phyloP scores from a whole-genome alignment of 2,113 vertebrate species.

The Triplophysa siluroides region DNA sequence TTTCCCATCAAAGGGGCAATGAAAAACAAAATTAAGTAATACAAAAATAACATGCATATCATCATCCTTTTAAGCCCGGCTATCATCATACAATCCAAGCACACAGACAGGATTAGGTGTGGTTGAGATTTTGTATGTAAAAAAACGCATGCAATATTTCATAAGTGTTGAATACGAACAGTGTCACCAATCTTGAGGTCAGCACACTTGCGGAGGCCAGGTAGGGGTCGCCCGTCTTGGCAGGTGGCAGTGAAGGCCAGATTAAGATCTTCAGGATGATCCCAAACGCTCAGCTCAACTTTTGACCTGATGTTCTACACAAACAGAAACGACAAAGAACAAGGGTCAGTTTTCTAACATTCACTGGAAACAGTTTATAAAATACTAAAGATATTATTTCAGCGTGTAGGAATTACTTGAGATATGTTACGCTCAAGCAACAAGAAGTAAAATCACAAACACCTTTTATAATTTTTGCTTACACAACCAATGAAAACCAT shows the following conservation, averaged over 20 bases:
- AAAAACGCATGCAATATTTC: not conserved
- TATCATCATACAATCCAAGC: not conserved
- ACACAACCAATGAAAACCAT: not conserved
- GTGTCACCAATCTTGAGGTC: slow-evolving; percentile 96
- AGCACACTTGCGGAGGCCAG: slow-evolving; percentile 87
- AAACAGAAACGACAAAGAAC: not conserved
- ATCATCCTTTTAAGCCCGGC: too few species aligned
- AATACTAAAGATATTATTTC: not conserved
- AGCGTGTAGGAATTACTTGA: not conserved
- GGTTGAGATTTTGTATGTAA: not conserved
- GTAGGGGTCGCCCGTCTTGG: slow-evolving; percentile 87
- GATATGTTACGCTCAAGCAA: not conserved
- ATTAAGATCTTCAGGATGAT: slow-evolving; percentile 90
- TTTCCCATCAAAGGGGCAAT: too few species aligned
- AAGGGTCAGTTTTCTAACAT: not conserved
- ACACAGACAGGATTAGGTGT: not conserved
- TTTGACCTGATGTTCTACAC: slow-evolving; percentile 93
- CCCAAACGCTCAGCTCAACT: slow-evolving; percentile 93
- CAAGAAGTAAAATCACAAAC: not conserved
- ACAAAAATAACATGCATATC: too few species aligned
- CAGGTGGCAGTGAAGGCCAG: slow-evolving; percentile 92
- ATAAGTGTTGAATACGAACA: slow-evolving; percentile 74
- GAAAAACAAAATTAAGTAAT: too few species aligned
- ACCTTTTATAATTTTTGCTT: not conserved
- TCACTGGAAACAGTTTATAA: not conserved